These are phyloP conservation scores for Calliphora vicina DNA, from an alignment of 1,140 invertebrate genomes.

Conservation along the genomic window DNA sequence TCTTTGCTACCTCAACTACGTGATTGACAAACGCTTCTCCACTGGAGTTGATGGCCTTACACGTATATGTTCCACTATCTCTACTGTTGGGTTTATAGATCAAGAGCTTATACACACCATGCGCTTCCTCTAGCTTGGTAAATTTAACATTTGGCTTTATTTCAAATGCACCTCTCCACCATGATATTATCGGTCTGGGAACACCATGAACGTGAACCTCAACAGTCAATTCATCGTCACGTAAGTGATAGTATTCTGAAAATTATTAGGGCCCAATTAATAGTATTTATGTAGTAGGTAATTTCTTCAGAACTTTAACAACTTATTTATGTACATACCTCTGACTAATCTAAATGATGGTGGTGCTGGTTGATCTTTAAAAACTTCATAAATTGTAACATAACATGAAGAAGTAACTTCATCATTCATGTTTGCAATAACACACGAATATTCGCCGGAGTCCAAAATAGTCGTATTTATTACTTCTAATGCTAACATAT, in stretches of 20 bases:
- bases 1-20: slow-evolving; percentile 56
- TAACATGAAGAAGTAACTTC: slow-evolving; percentile 72
- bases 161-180: slow-evolving; percentile 58
- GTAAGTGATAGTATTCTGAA: slow-evolving; percentile 60
- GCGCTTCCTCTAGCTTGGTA: slow-evolving; percentile 61
- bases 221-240: slow-evolving; percentile 60
- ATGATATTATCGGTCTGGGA: slow-evolving; percentile 55
- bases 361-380: slow-evolving; percentile 61
- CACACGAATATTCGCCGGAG: slow-evolving; percentile 78
- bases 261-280: background rate
- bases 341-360: slow-evolving; percentile 60
- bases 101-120: slow-evolving; percentile 67
- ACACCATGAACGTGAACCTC: slow-evolving; percentile 59
- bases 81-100: slow-evolving; percentile 67
- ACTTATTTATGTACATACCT: slow-evolving; percentile 47
- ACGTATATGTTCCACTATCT: slow-evolving; percentile 71
- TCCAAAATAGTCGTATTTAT: slow-evolving; percentile 71
- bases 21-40: slow-evolving; percentile 69
- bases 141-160: slow-evolving; percentile 60
- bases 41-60: slow-evolving; percentile 70
- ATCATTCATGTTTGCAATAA: slow-evolving; percentile 78
- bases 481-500: slow-evolving; percentile 81
- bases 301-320: no score
- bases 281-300: slow-evolving; percentile 38
- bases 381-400: slow-evolving; percentile 61